Base-by-base conservation (phyloP, 2,888 invertebrate species). In the Archips xylosteana region DNA sequence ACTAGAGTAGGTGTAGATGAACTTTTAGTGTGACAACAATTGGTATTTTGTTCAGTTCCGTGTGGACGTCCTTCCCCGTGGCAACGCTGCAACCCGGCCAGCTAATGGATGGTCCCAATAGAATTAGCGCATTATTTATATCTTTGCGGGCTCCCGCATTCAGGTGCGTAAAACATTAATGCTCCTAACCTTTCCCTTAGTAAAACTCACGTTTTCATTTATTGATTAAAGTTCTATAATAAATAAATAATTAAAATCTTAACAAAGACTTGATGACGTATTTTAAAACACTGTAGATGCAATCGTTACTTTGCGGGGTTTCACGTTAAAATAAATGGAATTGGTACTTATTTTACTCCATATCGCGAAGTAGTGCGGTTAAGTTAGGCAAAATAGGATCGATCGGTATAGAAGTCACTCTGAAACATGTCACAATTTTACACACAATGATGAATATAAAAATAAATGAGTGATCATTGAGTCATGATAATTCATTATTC, bases 51-150 rank as follows among this genome's bases (percentile, higher is more conserved):
- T 82, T 82, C 49, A 75, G 76, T 77, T 77, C 78, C 78, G 77
- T 78, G 47, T 76, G 61, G 57, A 63, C 76, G 76, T 72, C 62
- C 79, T 79, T 78, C 77, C 79, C 81, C 62, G 80, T 83, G 85
- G 83, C 85, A 86, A 86, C 81, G 83, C 85, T 83, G 83, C 83
- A 87, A 85, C 80, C 83, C 87, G 87, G 88, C 87, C 85, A 88
- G 83, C 84, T 83, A 86, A 81, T 77, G 80, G 82, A 80, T 79
- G 80, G 75, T 65, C 76, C 78, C 78, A 82, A 80, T 83, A 81
- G 82, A 89, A 86, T 90, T 89, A 87, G 89, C 85, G 80, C 82
- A 85, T 85, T 89, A 89, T 91, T 89, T 90, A 89, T 90, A 90
- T 79, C 79, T 71, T 77, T 75, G 78, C 76, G 81, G 82, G 84